A percentile compares a stretch with the other conserved stretches of the same genome.
These are phyloP conservation scores for Aspidiotus destructor DNA, from an alignment of 2,888 invertebrate genomes.

Conservation along the genomic window DNA sequence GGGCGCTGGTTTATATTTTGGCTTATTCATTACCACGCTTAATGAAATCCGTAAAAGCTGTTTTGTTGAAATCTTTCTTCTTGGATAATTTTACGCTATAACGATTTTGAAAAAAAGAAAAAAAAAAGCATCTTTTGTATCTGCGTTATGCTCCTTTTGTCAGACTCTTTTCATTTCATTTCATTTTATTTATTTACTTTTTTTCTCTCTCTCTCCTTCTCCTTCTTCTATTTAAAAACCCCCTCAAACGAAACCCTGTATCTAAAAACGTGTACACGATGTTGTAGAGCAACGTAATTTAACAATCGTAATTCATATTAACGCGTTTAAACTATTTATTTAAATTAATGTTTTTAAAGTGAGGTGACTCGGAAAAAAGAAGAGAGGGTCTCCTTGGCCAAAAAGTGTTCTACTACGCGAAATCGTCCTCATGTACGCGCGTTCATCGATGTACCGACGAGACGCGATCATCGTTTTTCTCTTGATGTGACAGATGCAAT, in stretches of 20 bases:
- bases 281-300: constrained; percentile 16
- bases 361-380: constrained; percentile 28
- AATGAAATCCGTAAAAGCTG: constrained; percentile 33
- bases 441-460: no score
- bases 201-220: constrained; percentile 6
- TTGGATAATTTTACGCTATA: constrained; percentile 30
- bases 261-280: no score
- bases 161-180: not conserved
- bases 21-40: constrained; percentile 33
- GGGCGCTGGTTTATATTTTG: constrained; percentile 22
- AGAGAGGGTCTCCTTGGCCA: not conserved
- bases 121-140: constrained; percentile 27
- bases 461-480: no score
- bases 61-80: constrained; percentile 32
- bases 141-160: not conserved
- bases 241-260: not conserved
- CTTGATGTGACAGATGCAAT: no score
- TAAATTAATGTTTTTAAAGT: constrained; percentile 30
- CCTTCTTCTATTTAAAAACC: constrained; percentile 19
- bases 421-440: no score
- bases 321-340: constrained; percentile 32
- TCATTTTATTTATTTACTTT: constrained; percentile 2
- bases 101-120: constrained; percentile 26
- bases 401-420: no score
- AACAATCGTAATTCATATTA: constrained; percentile 31